Conservation (phyloP, 2,797 vertebrate genomes). For the Mus spretus region DNA sequence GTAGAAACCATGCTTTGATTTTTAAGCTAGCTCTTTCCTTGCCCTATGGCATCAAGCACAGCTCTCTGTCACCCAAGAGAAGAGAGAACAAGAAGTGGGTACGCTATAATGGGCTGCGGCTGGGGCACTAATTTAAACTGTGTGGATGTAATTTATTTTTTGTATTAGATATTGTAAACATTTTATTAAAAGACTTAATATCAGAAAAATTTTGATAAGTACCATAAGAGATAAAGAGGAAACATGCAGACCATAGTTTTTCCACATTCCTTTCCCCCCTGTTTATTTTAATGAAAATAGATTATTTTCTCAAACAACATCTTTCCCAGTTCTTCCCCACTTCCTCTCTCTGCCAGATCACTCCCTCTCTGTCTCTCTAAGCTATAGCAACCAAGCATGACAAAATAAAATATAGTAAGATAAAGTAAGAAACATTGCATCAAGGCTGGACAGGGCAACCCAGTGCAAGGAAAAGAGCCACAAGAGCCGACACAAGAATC, state of each 20-base stretch:
- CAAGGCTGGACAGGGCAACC: background rate
- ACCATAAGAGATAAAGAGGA: background rate
- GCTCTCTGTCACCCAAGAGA: background rate
- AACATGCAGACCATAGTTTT: background rate
- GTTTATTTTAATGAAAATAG: background rate
- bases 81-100: background rate
- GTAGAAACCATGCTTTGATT: background rate
- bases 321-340: background rate
- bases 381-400: background rate
- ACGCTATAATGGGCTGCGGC: background rate
- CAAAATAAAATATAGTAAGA: background rate
- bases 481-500: background rate
- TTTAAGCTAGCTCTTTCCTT: background rate
- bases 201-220: background rate
- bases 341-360: no score
- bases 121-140: background rate
- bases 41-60: background rate
- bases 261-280: no score
- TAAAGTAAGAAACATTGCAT: background rate
- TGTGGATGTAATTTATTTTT: background rate
- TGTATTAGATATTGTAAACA: background rate
- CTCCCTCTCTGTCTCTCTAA: background rate
- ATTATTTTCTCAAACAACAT: background rate
- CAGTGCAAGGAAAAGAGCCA: background rate
- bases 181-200: background rate